Percentiles rank a stretch among this genome's conserved stretches.
These are phyloP conservation scores for Hermetia illucens DNA, from an alignment of 1,140 invertebrate species.

Conservation along the genomic window DNA sequence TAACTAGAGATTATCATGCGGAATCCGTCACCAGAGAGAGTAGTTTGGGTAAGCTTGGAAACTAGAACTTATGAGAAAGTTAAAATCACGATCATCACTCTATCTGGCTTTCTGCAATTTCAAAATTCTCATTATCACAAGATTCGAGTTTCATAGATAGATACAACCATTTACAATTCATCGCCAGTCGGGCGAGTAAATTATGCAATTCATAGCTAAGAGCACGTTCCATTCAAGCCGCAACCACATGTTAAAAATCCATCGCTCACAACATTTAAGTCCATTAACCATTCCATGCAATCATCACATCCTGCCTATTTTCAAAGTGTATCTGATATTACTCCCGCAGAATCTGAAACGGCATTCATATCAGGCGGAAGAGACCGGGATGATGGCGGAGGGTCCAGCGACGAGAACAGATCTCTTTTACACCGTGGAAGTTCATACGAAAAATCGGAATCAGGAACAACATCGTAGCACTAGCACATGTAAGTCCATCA, in stretches of 20 bases:
- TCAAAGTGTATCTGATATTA: neutral
- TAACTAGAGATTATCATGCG: neutral
- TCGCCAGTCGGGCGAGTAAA: too few relatives aligned
- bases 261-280: too few relatives aligned
- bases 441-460: conserved; percentile 8
- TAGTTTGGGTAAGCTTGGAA: conserved; percentile 22
- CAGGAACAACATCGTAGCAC: conserved; percentile 2
- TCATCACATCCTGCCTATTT: too few relatives aligned
- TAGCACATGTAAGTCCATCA: conserved; percentile 1
- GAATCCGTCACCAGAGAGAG: conserved; percentile 24
- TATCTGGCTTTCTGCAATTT: neutral
- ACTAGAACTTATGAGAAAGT: conserved; percentile 2
- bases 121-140: conserved; percentile 1
- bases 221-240: too few relatives aligned
- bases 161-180: too few relatives aligned
- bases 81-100: neutral
- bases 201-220: too few relatives aligned
- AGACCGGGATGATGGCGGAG: conserved; percentile 13
- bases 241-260: too few relatives aligned
- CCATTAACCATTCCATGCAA: too few relatives aligned
- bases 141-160: neutral
- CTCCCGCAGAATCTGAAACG: conserved; percentile 23
- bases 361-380: conserved; percentile 24
- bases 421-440: conserved; percentile 17
- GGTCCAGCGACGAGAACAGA: conserved; percentile 23